A percentile compares a stretch with the other conserved stretches of the same genome.
phyloP scores from a whole-genome alignment of 2,888 invertebrate species.

The Melanophora roralis region DNA sequence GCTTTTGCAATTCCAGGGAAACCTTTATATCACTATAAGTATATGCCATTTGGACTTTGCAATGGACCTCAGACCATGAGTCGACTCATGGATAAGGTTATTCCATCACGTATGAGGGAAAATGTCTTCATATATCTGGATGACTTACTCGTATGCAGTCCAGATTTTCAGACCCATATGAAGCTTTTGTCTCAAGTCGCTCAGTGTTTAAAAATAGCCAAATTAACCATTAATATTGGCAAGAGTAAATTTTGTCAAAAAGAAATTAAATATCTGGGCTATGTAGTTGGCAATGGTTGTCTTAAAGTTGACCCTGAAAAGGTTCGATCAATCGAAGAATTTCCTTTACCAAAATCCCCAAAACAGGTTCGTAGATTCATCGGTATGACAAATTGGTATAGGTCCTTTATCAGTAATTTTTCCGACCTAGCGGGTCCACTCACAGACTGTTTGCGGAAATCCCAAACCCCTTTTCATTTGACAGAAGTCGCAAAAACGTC shows the following conservation, averaged over 20 bases:
- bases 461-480: no score
- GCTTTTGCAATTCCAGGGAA: not conserved
- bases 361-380: not conserved
- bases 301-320: slow-evolving; percentile 31
- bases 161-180: not conserved
- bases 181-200: not conserved
- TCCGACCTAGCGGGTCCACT: no score
- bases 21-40: not conserved
- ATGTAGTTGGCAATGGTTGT: slow-evolving; percentile 16
- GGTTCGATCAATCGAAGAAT: slow-evolving; percentile 16
- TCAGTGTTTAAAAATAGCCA: not conserved
- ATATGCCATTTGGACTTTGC: not conserved
- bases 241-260: not conserved
- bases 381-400: not conserved
- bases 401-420: no score
- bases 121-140: slow-evolving; percentile 1
- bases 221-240: not conserved
- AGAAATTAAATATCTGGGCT: slow-evolving; percentile 9
- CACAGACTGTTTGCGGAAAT: no score
- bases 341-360: slow-evolving; percentile 16
- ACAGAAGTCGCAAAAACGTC: no score
- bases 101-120: not conserved
- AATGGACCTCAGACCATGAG: slow-evolving; percentile 6
- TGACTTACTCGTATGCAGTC: not conserved
- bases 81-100: slow-evolving; percentile 10